Conservation (phyloP, 92 coral and sea anemone species). For the Heteractis magnifica region DNA sequence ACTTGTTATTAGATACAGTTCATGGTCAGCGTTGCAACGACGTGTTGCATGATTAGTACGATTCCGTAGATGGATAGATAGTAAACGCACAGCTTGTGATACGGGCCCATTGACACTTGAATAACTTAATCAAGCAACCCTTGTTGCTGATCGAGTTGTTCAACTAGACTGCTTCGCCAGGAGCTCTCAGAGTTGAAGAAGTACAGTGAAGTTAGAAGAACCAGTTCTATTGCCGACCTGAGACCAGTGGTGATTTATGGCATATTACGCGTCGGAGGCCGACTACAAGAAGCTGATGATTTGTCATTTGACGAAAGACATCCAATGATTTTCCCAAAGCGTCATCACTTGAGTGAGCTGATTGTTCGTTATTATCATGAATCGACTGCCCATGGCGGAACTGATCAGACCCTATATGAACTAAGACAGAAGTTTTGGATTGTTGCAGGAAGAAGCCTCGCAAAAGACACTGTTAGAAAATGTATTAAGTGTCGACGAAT, state of each 20-base stretch:
- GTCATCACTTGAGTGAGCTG: slow-evolving; percentile 32
- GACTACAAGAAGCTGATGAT: slow-evolving; percentile 20
- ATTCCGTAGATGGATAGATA: slow-evolving; percentile 46
- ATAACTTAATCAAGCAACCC: slow-evolving; percentile 24
- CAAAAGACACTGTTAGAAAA: slow-evolving; percentile 28
- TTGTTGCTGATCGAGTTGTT: slow-evolving; percentile 16
- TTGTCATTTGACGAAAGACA: slow-evolving; percentile 36
- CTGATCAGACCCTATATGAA: slow-evolving; percentile 56
- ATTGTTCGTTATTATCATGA: slow-evolving; percentile 49
- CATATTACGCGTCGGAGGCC: not conserved
- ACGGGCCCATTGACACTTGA: slow-evolving; percentile 15
- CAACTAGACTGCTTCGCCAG: slow-evolving; percentile 37
- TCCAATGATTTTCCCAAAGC: not conserved
- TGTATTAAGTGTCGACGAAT: slow-evolving; percentile 52
- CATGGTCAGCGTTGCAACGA: slow-evolving; percentile 46
- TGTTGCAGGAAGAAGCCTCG: slow-evolving; percentile 33
- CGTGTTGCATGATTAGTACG: slow-evolving; percentile 58
- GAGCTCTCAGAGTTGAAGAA: slow-evolving; percentile 31
- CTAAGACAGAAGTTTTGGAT: slow-evolving; percentile 57
- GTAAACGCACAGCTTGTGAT: slow-evolving; percentile 29
- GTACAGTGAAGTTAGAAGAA: slow-evolving; percentile 15
- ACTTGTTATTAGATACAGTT: slow-evolving; percentile 34
- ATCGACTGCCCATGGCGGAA: slow-evolving; percentile 48
- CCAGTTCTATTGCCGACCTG: slow-evolving; percentile 22
- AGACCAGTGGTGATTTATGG: slow-evolving; percentile 16